Evolutionary conservation across 2,113 vertebrate species (phyloP), one percentile per base, ranked within the genome.

Genomic region (Tenrec ecaudatus): DNA sequence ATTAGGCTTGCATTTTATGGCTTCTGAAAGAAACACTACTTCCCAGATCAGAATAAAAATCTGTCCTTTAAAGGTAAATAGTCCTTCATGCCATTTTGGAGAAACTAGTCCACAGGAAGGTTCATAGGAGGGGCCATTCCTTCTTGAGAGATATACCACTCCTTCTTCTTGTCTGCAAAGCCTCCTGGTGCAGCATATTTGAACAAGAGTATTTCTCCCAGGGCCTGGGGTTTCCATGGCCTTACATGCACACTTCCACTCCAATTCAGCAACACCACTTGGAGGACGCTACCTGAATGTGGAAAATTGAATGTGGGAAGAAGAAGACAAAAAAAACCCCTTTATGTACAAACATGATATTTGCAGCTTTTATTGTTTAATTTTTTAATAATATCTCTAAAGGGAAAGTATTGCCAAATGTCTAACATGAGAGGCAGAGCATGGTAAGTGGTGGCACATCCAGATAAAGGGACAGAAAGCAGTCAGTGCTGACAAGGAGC

Each of bases 31-130:
- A 87, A 91, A 73, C 29, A 58, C n/a, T 58, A 1, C 82, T 38
- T 82, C 95, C 90, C 75, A 68, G n/a, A 69, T 20, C 82, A 88
- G 76, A 94, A 68, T 91, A 83, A 86, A 94, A 96, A 88, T 68
- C 47, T 40, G 66, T 25, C 27, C 83, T 82, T 73, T 53, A 33
- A 88, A 66, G 29, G 71, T 90, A 84, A 82, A 33, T 12, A 71
- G 23, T 16, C 25, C 38, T 77, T 82, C 25, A 7, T 60, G 58
- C 82, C 69, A 22, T 79, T 82, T 64, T 47, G 47, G 20, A 90
- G 60, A 79, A 53, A 88, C 3, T 6, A 76, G 43, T 3, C 57
- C 71, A 27, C 19, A 91, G 71, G 81, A 77, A 93, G 14, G 43
- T 87, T 66, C 38, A 17, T 4, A 69, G 76, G 77, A 79, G 62